These are phyloP conservation scores for Eremophila alpestris DNA, from an alignment of 2,797 vertebrate species.

Conservation along the genomic window DNA sequence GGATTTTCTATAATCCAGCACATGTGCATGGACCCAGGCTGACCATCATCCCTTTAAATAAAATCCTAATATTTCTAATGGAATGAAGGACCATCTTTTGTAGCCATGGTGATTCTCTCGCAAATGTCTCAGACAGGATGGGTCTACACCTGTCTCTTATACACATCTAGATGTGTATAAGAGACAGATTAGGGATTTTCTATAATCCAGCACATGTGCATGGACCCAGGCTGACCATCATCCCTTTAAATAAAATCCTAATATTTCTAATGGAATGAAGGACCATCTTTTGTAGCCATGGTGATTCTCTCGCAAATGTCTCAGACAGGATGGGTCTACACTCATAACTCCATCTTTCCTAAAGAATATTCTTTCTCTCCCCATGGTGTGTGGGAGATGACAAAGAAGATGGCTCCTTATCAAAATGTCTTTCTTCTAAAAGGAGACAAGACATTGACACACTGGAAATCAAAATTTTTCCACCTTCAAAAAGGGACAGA, in stretches of 20 bases:
- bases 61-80: neutral
- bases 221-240: neutral
- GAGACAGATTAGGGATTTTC: too few species aligned
- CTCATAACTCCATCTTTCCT: neutral
- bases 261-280: neutral
- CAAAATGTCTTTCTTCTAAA: neutral
- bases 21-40: neutral
- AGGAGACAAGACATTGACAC: neutral
- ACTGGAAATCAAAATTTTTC: slow-evolving; percentile 31
- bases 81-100: neutral
- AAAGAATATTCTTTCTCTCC: neutral
- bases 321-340: neutral
- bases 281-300: neutral
- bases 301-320: neutral
- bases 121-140: neutral
- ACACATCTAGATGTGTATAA: too few species aligned
- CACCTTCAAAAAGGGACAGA: slow-evolving; percentile 4
- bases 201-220: neutral
- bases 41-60: neutral
- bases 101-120: neutral
- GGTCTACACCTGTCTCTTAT: too few species aligned
- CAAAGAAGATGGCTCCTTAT: neutral
- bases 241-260: neutral
- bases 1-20: neutral
- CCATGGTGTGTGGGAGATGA: neutral